Evolutionary conservation across 2,113 vertebrate species (phyloP).

Genomic region (Channa maculata): DNA sequence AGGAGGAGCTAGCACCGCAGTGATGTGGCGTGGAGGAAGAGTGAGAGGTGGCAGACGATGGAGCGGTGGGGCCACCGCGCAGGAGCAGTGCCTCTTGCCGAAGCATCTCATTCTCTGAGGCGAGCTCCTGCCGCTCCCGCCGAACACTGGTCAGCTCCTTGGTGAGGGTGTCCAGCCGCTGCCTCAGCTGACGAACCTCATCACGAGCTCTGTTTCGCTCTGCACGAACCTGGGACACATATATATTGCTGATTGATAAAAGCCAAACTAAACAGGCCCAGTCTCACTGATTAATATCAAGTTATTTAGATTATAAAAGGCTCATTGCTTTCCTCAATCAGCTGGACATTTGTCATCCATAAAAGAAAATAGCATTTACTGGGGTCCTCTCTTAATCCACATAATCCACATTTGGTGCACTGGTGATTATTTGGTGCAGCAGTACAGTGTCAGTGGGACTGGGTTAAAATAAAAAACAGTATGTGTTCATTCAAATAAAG

Average conservation of each 20-base stretch:
- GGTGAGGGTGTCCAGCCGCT: constrained; percentile 91
- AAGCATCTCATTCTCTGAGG: constrained; percentile 86
- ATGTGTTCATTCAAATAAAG: too few relatives aligned
- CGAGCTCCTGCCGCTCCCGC: constrained; percentile 89
- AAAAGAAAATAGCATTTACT: too few relatives aligned
- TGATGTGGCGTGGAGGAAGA: constrained; percentile 38
- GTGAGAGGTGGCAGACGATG: constrained; percentile 17
- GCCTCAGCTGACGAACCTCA: constrained; percentile 93
- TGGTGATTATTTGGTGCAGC: too few relatives aligned
- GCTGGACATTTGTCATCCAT: background rate
- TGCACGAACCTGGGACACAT: constrained; percentile 81
- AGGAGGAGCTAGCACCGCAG: constrained; percentile 49
- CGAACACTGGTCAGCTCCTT: constrained; percentile 92
- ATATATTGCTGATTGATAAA: background rate
- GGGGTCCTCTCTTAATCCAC: too few relatives aligned
- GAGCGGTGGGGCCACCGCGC: constrained; percentile 7
- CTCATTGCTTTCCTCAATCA: background rate
- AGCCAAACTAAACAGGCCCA: background rate
- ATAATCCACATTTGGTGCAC: too few relatives aligned
- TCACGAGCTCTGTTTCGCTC: constrained; percentile 95
- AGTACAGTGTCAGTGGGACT: too few relatives aligned
- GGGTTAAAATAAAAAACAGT: too few relatives aligned
- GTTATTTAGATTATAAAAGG: background rate
- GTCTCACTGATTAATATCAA: too few relatives aligned
- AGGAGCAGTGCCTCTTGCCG: constrained; percentile 77